Conservation (phyloP, 2,888 invertebrate genomes). For the Xylota segnis region DNA sequence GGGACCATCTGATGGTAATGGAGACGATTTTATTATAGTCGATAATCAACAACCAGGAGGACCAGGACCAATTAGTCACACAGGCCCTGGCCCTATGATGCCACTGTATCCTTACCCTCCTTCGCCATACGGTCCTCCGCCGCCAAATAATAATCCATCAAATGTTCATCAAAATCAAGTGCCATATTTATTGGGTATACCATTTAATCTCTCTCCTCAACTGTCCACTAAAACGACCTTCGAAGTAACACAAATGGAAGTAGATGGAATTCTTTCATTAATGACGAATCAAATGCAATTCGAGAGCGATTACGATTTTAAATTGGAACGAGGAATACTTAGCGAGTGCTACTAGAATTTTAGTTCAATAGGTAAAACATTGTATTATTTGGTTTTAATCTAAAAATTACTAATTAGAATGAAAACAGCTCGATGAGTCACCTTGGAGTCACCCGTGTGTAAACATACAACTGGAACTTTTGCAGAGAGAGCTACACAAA, state of each 20-base stretch:
- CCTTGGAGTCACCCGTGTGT: background rate
- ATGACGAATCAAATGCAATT: conserved; percentile 81
- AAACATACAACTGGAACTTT: background rate
- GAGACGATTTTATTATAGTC: conserved; percentile 82
- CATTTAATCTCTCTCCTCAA: conserved; percentile 81
- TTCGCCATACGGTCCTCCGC: conserved; percentile 8
- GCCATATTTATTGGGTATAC: conserved; percentile 82
- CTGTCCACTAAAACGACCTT: conserved; percentile 79
- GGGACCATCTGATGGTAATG: conserved; percentile 77
- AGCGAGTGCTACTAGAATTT: conserved; percentile 79
- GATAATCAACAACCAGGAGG: conserved; percentile 78
- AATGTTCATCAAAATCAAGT: conserved; percentile 73
- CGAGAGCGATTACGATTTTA: conserved; percentile 80
- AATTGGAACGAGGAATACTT: conserved; percentile 81
- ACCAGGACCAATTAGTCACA: conserved; percentile 79
- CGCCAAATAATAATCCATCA: conserved; percentile 40
- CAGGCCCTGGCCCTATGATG: conserved; percentile 19
- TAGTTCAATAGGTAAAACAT: background rate
- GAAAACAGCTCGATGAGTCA: background rate
- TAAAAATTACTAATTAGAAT: background rate
- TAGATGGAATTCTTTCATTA: conserved; percentile 82
- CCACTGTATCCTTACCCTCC: conserved; percentile 70
- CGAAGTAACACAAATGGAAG: conserved; percentile 81
- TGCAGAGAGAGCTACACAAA: background rate
- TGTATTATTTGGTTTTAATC: background rate